Base-by-base conservation (phyloP, 2,113 vertebrate genomes). In the Ceuthmochares aereus region DNA sequence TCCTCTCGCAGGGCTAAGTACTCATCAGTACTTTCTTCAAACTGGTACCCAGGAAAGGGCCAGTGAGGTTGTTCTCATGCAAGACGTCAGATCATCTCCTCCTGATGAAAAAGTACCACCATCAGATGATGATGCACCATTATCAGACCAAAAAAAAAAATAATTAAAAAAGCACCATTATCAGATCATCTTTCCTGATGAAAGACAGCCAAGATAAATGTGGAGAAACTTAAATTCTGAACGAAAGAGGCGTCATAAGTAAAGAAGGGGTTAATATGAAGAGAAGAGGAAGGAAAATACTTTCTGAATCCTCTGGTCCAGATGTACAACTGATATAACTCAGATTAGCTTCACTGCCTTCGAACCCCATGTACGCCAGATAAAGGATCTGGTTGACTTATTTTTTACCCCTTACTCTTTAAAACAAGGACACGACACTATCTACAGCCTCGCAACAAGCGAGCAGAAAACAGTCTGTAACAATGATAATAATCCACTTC, bases 291-390 rank as follows among this genome's bases (percentile, higher is more conserved):
- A 83, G 25, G 62, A 69, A 93, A 78, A 47, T 6, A 4, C 26
- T n/a, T 87, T 74, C 68, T 68, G 47, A 88, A 77, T 77, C 34
- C 12, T 74, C 64, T 68, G 56, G 14, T 60, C 40, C 21, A 74
- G 26, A 9, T 56, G 16, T 51, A 77, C 29, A 70, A 59, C 32
- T 4, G 19, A 90, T 59, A 82, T 43, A 89, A 87, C 62, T 47
- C 86, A 80, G 63, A 80, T 77, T 64, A 74, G 42, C 42, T 86
- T 90, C 79, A 92, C 23, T 64, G 37, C 81, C 70, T 96, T 91
- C 87, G 77, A 87, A 59, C 29, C 12, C 30, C 72, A 0, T 26
- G 80, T 74, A 74, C 0, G 7, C 47, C 75, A 90, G 52, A 51
- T 74, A 87, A 49, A 85, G 63, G 74, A 74, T 86, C 42, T 85